phyloP scores from a whole-genome alignment of 2,797 vertebrate genomes.

The Pseudochirops cupreus region DNA sequence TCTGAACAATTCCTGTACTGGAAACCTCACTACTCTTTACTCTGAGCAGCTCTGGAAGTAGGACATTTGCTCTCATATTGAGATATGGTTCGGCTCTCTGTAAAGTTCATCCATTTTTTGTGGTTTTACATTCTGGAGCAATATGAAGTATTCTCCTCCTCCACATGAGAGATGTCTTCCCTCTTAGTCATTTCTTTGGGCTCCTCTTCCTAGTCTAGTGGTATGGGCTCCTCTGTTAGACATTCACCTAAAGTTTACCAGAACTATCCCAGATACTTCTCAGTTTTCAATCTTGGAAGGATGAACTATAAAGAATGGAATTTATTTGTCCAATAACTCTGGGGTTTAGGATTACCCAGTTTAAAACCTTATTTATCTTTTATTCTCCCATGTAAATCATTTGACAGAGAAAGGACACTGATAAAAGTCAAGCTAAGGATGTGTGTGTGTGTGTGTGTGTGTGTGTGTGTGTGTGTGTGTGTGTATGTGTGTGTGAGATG shows the following conservation, averaged over 20 bases:
- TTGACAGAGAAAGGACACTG: neutral
- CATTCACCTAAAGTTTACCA: neutral
- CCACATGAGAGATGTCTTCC: neutral
- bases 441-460: neutral
- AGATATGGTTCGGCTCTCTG: neutral
- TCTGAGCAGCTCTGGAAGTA: neutral
- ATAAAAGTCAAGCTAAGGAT: neutral
- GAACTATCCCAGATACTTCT: neutral
- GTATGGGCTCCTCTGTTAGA: neutral
- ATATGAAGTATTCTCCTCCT: neutral
- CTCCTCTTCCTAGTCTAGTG: neutral
- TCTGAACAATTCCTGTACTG: neutral
- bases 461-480: neutral
- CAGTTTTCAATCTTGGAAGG: neutral
- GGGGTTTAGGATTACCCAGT: neutral
- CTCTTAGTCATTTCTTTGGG: neutral
- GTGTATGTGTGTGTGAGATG: too few relatives aligned
- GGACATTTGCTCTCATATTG: neutral
- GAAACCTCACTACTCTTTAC: neutral
- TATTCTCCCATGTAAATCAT: neutral
- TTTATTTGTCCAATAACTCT: neutral
- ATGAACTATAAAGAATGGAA: neutral
- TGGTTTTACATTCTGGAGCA: neutral
- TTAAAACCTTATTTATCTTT: neutral
- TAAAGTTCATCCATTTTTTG: neutral